Evolutionary conservation across 2,888 invertebrate species (phyloP).

Genomic region (Hetaerina titia): DNA sequence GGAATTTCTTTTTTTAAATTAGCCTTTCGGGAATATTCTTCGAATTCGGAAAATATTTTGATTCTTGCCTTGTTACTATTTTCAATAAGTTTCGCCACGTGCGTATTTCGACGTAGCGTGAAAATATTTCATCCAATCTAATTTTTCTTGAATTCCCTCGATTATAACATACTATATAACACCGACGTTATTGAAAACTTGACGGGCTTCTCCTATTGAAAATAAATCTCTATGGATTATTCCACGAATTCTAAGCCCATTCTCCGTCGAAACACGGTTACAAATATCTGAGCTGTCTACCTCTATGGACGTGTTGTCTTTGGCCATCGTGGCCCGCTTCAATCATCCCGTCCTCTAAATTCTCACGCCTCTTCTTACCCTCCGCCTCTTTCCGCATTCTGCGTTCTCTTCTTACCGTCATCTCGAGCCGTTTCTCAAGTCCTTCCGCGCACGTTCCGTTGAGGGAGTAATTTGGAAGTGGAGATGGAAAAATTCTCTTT

Average conservation of each 20-base stretch:
- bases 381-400: background rate
- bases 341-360: background rate
- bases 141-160: too few species aligned
- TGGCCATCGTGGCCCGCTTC: background rate
- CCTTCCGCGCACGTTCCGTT: background rate
- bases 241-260: background rate
- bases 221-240: background rate
- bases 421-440: background rate
- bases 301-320: background rate
- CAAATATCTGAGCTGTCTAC: background rate
- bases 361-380: background rate
- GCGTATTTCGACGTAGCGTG: too few species aligned
- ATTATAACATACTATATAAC: too few species aligned
- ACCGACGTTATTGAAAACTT: background rate
- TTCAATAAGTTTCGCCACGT: too few species aligned
- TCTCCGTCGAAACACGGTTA: background rate
- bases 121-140: too few species aligned
- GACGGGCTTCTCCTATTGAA: background rate
- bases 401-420: background rate
- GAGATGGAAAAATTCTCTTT: background rate
- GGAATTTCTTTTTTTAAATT: too few species aligned
- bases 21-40: too few species aligned
- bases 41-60: too few species aligned
- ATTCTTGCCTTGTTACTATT: too few species aligned
- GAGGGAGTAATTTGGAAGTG: background rate